phyloP scores from a whole-genome alignment of 2,797 vertebrate genomes.

The Myotis daubentonii region DNA sequence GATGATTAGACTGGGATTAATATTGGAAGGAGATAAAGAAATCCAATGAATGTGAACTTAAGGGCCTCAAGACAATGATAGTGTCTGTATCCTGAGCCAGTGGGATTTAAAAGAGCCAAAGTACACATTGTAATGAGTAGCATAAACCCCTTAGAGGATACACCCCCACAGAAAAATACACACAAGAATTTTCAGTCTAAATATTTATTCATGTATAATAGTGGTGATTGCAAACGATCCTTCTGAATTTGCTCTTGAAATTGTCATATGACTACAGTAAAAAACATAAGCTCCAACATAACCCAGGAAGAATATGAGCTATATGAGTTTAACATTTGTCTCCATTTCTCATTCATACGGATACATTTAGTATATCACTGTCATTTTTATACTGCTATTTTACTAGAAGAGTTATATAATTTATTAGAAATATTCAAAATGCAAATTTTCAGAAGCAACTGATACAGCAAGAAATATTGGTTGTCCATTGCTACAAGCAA shows the following conservation, averaged over 20 bases:
- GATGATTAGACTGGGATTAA: neutral
- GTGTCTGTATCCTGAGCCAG: conserved; percentile 32
- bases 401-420: neutral
- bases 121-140: conserved; percentile 54
- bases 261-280: neutral
- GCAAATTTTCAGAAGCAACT: neutral
- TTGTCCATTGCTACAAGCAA: neutral
- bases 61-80: conserved; percentile 53
- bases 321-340: neutral
- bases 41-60: conserved; percentile 13
- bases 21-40: conserved; percentile 47
- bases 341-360: neutral
- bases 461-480: neutral
- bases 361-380: neutral
- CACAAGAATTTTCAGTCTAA: conserved; percentile 51
- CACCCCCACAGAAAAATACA: conserved; percentile 28
- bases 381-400: neutral
- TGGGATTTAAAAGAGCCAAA: conserved; percentile 34
- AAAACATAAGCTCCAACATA: neutral
- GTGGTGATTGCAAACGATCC: conserved; percentile 12
- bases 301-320: neutral
- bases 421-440: conserved; percentile 27
- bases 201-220: conserved; percentile 44
- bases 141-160: conserved; percentile 56
- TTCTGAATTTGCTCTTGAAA: conserved; percentile 42